Percentiles rank a stretch among this genome's conserved stretches.
Evolutionary conservation across 2,113 vertebrate genomes (phyloP).

Genomic region (Machaerirhynchus nigripectus): DNA sequence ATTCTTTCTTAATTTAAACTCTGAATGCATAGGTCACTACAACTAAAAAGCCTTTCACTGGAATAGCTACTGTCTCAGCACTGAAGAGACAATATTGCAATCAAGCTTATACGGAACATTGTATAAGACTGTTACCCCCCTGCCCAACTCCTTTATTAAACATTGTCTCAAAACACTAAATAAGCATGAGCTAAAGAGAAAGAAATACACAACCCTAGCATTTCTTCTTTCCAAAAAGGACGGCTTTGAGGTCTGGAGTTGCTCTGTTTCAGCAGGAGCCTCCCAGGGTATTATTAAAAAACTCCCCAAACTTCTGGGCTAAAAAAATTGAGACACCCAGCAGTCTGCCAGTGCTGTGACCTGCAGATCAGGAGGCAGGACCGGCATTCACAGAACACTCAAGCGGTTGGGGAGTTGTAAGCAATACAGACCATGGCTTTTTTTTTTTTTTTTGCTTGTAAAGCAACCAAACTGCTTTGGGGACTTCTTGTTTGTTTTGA

Average conservation of each 20-base stretch:
- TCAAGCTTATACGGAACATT: neutral
- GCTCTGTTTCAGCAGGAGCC: neutral
- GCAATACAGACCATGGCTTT: neutral
- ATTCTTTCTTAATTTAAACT: neutral
- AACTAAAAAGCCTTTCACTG: neutral
- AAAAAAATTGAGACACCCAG: neutral
- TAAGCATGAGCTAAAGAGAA: neutral
- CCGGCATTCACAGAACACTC: neutral
- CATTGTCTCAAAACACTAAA: neutral
- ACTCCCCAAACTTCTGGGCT: neutral
- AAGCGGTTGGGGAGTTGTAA: neutral
- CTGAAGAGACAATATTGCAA: constrained; percentile 14
- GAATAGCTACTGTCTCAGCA: neutral
- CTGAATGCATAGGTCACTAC: neutral
- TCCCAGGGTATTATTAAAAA: neutral
- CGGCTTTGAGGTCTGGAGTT: neutral
- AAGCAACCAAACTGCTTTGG: neutral
- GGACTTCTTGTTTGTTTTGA: neutral
- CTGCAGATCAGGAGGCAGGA: neutral
- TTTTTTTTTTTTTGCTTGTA: neutral
- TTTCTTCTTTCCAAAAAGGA: neutral
- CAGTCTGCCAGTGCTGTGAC: neutral
- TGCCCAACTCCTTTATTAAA: constrained; percentile 2
- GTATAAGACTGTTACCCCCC: neutral
- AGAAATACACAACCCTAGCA: neutral